A percentile compares a stretch with the other conserved stretches of the same genome.
Evolutionary conservation across 2,113 vertebrate genomes (phyloP).

Genomic region (Recurvirostra avosetta): DNA sequence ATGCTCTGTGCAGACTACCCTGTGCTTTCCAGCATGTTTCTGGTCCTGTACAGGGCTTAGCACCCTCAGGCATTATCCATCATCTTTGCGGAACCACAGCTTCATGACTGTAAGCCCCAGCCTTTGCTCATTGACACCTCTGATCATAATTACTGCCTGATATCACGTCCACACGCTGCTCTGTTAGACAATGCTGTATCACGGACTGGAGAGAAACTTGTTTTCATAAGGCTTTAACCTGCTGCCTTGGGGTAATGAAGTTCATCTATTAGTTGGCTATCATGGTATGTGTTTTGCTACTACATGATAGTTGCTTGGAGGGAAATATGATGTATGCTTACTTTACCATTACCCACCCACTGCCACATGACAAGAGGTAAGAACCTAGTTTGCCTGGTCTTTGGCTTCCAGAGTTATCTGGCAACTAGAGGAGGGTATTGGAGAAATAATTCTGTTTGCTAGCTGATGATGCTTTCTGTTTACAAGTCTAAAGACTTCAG

Average conservation of each 20-base stretch:
- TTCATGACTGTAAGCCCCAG: not conserved
- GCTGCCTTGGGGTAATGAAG: not conserved
- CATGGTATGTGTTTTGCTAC: not conserved
- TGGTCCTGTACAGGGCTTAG: not conserved
- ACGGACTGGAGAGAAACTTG: not conserved
- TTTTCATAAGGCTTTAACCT: not conserved
- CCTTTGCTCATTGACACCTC: not conserved
- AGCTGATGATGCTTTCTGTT: not conserved
- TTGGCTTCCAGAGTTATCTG: not conserved
- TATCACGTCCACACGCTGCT: not conserved
- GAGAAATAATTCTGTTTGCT: not conserved
- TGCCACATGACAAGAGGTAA: not conserved
- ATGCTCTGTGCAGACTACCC: not conserved
- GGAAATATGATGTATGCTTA: not conserved
- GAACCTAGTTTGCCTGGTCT: not conserved
- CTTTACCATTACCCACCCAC: not conserved
- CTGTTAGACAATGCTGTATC: not conserved
- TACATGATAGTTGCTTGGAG: not conserved
- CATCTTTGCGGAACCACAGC: not conserved
- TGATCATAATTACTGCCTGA: not conserved
- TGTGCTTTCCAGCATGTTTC: not conserved
- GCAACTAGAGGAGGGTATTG: not conserved
- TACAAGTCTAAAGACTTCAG: no score
- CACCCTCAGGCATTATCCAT: not conserved
- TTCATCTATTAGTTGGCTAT: not conserved